Evolutionary conservation across 1,140 invertebrate genomes (phyloP), one percentile per base, ranked within the genome.

Genomic region (Streblospio benedicti): DNA sequence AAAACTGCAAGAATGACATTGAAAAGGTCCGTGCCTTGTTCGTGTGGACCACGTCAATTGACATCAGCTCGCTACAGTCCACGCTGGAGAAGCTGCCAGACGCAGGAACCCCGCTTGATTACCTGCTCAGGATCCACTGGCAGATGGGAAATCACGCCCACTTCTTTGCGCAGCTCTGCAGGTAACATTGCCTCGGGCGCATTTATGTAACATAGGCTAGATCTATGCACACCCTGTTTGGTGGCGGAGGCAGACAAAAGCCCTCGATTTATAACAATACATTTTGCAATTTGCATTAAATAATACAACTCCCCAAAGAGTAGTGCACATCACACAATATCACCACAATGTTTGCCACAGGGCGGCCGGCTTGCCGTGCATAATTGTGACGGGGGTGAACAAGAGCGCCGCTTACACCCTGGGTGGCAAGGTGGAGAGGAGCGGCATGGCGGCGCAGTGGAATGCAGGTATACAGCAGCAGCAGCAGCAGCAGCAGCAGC

Each of bases 391-490:
- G 53, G 74, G 74, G 14, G 69, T 74, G 64, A 75, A 71, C 65
- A 76, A 76, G 56, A 75, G 71, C 58, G 71, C 72, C n/a, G 72
- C 73, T 23, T 76, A 75, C 56, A 67, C 72, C 53, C 66, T 74
- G 1, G 74, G 74, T 9, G 66, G 61, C 33, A 59, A 62, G 38
- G 58, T 66, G n/a, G 69, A 74, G 60, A 57, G 68, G 6, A 62
- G 67, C 60, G 60, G 43, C 3, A 73, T 73, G 71, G 69, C 66
- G 1, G 74, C 73, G 5, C 74, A 76, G 64, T 76, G 74, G 74
- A 76, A 76, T 59, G 74, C 71, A 9, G 72, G n/a, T n/a, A n/a
- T n/a, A n/a, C n/a, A n/a, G n/a, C n/a, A n/a, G n/a, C n/a, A n/a
- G n/a, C n/a, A n/a, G n/a, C n/a, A n/a, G n/a, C n/a, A n/a, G n/a